Percentiles rank a stretch among this genome's conserved stretches.
These are phyloP conservation scores for Aselliscus stoliczkanus DNA, from an alignment of 2,797 vertebrate genomes.

Conservation along the genomic window DNA sequence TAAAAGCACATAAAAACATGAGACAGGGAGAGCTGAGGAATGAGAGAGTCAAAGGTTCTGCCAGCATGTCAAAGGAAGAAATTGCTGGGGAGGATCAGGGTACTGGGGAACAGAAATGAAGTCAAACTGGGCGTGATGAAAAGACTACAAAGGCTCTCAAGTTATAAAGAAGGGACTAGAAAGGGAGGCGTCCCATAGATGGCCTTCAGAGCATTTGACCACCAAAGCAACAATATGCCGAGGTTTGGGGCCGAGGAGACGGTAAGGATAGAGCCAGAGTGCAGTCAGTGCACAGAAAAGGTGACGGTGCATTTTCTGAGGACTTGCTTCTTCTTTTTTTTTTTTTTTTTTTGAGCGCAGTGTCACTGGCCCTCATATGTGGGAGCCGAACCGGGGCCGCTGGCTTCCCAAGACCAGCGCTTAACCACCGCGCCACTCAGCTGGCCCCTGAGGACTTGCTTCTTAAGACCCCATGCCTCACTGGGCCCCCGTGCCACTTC, in stretches of 20 bases:
- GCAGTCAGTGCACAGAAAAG: background rate
- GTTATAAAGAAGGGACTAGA: background rate
- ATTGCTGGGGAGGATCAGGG: slow-evolving; percentile 32
- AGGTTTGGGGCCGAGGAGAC: background rate
- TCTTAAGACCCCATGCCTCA: background rate
- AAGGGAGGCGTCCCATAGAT: background rate
- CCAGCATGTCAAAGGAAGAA: background rate
- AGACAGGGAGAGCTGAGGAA: background rate
- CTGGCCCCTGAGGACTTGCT: background rate
- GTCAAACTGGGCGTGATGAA: background rate
- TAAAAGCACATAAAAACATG: background rate
- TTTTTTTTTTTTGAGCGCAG: too few species aligned
- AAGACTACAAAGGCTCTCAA: background rate
- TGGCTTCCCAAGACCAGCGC: too few species aligned
- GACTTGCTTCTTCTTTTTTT: background rate
- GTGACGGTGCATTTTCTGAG: background rate
- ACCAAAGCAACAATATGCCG: background rate
- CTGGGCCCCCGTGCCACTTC: background rate
- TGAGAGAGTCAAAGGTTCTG: background rate
- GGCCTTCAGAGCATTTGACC: background rate
- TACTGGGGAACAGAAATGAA: slow-evolving; percentile 41
- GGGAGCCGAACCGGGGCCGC: too few species aligned
- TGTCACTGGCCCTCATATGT: too few species aligned
- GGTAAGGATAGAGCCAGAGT: background rate
- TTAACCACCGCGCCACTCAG: too few species aligned